Evolutionary conservation across 2,797 vertebrate species (phyloP), one percentile per base, ranked within the genome.

Genomic region (Eutrigla gurnardus): DNA sequence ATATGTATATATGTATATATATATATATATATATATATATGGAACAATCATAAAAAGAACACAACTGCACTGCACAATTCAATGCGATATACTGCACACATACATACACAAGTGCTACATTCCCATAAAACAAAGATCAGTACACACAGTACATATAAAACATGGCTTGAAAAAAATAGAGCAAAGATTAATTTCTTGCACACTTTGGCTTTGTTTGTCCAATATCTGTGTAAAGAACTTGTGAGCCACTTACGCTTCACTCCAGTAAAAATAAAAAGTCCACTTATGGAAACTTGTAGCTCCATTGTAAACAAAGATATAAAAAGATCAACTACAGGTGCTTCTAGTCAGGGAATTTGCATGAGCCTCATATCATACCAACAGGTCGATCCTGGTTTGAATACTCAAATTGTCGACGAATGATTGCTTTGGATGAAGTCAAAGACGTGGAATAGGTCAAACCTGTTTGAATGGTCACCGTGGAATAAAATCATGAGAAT

Each of bases 131-230:
- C 39, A 61, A 54, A 62, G 11, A 77, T 14, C 4, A 15, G 73
- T n/a, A 76, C 6, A 84, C 46, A 75, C n/a, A 79, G 9, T 58
- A 58, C 43, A 50, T 64, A 70, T 65, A 78, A 57, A 77, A 53
- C 46, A 71, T 42, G 82, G 11, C 13, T 71, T 70, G 39, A 53
- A 33, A 53, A 53, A 53, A 47, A 81, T 78, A 86, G 63, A 61
- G n/a, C 6, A 46, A 40, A 25, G 32, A 66, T 4, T 58, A 10
- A 18, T 55, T 47, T 50, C 7, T 66, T 64, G 50, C 65, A 62
- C 47, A 45, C 40, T 25, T 86, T 89, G 88, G 88, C 80, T 81
- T 83, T 40, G 67, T 73, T 69, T 8, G 5, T 70, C 62, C 18
- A 43, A 7, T 12, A 11, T 66, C 18, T 33, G 35, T 69, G 12